These are phyloP conservation scores for Haliclona indistincta DNA, from an alignment of 37 sponge, comb jelly and placozoan species.

Conservation along the genomic window DNA sequence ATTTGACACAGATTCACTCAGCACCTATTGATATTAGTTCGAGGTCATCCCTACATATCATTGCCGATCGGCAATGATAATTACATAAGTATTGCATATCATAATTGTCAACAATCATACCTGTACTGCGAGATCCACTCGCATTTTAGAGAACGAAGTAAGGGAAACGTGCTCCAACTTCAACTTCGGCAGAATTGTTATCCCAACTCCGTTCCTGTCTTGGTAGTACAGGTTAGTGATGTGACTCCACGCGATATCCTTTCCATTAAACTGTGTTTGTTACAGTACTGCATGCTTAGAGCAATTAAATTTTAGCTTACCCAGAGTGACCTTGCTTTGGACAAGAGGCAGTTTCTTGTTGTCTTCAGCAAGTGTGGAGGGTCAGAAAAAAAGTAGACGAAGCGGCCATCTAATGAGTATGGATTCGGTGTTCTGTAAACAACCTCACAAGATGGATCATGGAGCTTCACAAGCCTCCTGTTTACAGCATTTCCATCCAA, in stretches of 20 bases:
- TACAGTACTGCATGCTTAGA: not conserved
- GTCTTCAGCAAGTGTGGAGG: conserved; percentile 25
- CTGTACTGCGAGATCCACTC: conserved; percentile 22
- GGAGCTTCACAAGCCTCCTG: conserved; percentile 18
- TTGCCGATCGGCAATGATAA: too few species aligned
- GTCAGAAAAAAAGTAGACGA: conserved; percentile 24
- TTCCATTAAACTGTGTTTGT: conserved; percentile 1
- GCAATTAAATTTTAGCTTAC: not conserved
- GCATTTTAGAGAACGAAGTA: conserved; percentile 41
- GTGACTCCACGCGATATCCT: not conserved
- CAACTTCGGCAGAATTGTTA: conserved; percentile 24
- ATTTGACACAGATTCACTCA: conserved; percentile 50
- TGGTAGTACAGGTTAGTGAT: not conserved
- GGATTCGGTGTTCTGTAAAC: conserved; percentile 27
- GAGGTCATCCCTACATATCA: too few species aligned
- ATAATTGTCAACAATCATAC: too few species aligned
- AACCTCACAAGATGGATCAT: conserved; percentile 5
- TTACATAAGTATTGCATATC: too few species aligned
- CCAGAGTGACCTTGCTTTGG: conserved; percentile 25
- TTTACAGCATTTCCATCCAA: conserved; percentile 27
- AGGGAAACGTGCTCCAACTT: conserved; percentile 33
- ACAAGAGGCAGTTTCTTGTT: conserved; percentile 25
- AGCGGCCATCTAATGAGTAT: not conserved
- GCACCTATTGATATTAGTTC: too few species aligned
- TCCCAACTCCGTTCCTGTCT: not conserved